Base-by-base conservation (phyloP, 2,797 vertebrate species). In the Austrolebias charrua region DNA sequence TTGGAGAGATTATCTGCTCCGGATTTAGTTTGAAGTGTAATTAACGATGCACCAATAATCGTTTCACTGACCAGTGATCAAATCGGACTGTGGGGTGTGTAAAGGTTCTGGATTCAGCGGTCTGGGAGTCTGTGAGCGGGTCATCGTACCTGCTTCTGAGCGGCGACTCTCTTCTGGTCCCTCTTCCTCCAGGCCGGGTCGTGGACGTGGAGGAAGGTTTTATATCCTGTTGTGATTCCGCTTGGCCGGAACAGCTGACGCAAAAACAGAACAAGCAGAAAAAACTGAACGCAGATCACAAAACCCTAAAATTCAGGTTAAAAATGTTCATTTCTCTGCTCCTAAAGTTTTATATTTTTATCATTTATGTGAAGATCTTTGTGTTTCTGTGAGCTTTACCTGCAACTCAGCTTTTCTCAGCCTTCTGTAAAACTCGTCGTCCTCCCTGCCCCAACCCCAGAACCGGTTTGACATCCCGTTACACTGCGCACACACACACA, bases 381-480 rank as follows among this genome's bases (percentile, higher is more conserved):
- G 31, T 31, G 31, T 33, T 16, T 58, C 43, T 19, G 14, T 2
- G 35, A 35, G 18, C 4, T 33, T 51, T 78, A 99, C 97, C 95
- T 98, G 93, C 19, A 99, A 85, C 47, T 96, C 93, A 0, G 95
- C 96, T 82, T 94, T 94, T 83, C 89, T 95, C 56, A 99, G 94
- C 44, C 97, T 90, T 29, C 96, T 88, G 83, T 98, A 99, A 87
- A 99, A 99, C 87, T 98, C 97, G 0, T 98, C 97, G 0, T 98
- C 97, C 79, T 99, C 97, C 19, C 97, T 85, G 54, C 97, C 97
- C 97, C 97, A 98, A 54, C 97, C 97, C 97, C 97, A 98, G 90
- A 98, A 99, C 61, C 97, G 94, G 88, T 99, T 98, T 2, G 97
- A 99, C 97, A 99, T 98, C 53, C 97, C 97, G 0, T 99, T 98